Evolutionary conservation across 92 coral and sea anemone genomes (phyloP).

Genomic region (Parazoanthus swiftii): DNA sequence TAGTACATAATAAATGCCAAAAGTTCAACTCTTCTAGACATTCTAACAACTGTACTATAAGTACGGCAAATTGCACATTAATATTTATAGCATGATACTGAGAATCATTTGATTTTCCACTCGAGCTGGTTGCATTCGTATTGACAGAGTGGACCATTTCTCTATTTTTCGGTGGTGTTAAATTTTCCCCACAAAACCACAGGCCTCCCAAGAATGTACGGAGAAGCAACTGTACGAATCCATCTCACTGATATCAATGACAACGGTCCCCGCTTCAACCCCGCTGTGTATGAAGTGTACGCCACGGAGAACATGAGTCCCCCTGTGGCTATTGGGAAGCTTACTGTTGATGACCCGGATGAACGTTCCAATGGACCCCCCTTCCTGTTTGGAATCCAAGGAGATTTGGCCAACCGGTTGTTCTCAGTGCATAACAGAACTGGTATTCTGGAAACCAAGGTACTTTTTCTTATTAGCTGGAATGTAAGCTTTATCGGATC

Average conservation of each 20-base stretch:
- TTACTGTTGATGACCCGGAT: conserved; percentile 86
- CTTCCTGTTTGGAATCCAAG: conserved; percentile 69
- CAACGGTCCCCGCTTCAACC: conserved; percentile 83
- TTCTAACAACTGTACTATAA: too few relatives aligned
- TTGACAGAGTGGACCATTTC: too few relatives aligned
- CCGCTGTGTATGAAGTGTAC: conserved; percentile 53
- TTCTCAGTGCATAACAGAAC: conserved; percentile 38
- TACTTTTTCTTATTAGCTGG: neutral
- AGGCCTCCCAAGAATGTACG: conserved; percentile 54
- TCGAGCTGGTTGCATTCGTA: neutral
- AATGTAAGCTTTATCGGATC: too few relatives aligned
- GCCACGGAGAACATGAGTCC: conserved; percentile 76
- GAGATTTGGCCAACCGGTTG: neutral
- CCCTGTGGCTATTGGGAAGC: conserved; percentile 60
- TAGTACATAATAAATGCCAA: too few relatives aligned
- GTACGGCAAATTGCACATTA: too few relatives aligned
- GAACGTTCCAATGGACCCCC: conserved; percentile 80
- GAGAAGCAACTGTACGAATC: conserved; percentile 76
- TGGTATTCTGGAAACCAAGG: conserved; percentile 35
- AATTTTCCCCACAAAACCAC: neutral
- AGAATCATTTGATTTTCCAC: neutral
- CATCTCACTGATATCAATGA: conserved; percentile 83
- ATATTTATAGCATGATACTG: too few relatives aligned
- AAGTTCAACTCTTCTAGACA: too few relatives aligned
- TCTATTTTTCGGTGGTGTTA: neutral